Evolutionary conservation across 2,888 invertebrate species (phyloP), one percentile per base, ranked within the genome.

Genomic region (Melanchra persicariae): DNA sequence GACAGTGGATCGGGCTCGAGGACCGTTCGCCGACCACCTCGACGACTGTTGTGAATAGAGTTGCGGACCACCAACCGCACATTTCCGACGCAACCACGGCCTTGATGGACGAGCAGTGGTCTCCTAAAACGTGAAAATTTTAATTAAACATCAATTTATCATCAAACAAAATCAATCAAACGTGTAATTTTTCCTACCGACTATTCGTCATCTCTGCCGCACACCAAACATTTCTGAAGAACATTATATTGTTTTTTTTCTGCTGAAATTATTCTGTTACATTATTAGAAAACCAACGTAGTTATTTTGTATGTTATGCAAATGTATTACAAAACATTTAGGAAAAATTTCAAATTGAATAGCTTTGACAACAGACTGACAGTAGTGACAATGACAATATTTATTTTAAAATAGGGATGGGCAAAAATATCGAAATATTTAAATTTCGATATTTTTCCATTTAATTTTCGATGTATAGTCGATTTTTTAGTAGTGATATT

Each of bases 181-280:
- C 72, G 71, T 68, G 67, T 77, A 72, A 24, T 43, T 62, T 58
- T 43, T 60, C 91, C 75, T 90, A 95, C 96, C 92, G 93, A 88
- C 77, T 91, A 86, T 90, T 88, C 64, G 91, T 91, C 87, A 94
- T 86, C 85, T 95, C 93, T 69, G 93, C 91, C 75, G 91, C 91
- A 77, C 85, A 91, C 87, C 91, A 92, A 86, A 92, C 92, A 93
- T 94, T 95, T 92, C 91, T 93, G 84, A 87, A 93, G 84, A 95
- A 93, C 95, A 95, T 95, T 83, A 81, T 95, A 91, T 81, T 81
- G 84, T 85, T 85, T 83, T 78, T 83, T 83, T 79, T 72, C 77
- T 83, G 45, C 8, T 54, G 24, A 66, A 78, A 55, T 80, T 83
- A 77, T 73, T 79, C 75, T 59, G 78, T 91, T 88, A 90, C 92